These are phyloP conservation scores for Hybos culiciformis DNA, from an alignment of 2,888 invertebrate genomes.

Conservation along the genomic window DNA sequence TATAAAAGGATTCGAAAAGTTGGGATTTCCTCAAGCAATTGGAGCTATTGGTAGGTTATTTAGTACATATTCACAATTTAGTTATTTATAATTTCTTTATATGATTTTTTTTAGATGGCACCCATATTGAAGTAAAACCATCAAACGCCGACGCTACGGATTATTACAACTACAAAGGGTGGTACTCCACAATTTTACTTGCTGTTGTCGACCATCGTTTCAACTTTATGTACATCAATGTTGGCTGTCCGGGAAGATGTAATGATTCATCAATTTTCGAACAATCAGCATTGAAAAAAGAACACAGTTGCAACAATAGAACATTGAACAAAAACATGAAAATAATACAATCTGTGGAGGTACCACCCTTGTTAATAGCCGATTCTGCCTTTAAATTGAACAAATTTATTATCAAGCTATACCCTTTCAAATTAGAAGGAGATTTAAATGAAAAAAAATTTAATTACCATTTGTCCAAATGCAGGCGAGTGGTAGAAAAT, in stretches of 20 bases:
- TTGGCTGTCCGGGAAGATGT: slow-evolving; percentile 5
- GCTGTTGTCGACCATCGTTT: slow-evolving; percentile 5
- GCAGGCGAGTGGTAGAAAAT: no score
- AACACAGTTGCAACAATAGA: neutral
- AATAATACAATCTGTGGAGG: no score
- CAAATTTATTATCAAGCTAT: no score
- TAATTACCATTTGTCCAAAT: no score
- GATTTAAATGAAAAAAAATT: no score
- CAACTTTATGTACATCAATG: slow-evolving; percentile 8
- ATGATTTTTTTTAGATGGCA: slow-evolving; percentile 2
- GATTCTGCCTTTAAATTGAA: neutral
- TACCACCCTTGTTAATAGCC: neutral
- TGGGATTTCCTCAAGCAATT: slow-evolving; percentile 6
- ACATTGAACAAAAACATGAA: no score
- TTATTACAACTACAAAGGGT: slow-evolving; percentile 9
- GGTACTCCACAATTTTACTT: slow-evolving; percentile 2
- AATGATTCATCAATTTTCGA: slow-evolving; percentile 8
- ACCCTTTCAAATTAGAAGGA: no score
- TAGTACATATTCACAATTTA: neutral
- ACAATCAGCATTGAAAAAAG: neutral
- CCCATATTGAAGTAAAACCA: slow-evolving; percentile 7
- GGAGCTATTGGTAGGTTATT: slow-evolving; percentile 3
- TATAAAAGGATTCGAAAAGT: slow-evolving; percentile 3
- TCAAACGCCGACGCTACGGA: slow-evolving; percentile 1
- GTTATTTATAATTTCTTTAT: neutral